These are phyloP conservation scores for Leucania comma DNA, from an alignment of 2,888 invertebrate genomes.

Conservation along the genomic window DNA sequence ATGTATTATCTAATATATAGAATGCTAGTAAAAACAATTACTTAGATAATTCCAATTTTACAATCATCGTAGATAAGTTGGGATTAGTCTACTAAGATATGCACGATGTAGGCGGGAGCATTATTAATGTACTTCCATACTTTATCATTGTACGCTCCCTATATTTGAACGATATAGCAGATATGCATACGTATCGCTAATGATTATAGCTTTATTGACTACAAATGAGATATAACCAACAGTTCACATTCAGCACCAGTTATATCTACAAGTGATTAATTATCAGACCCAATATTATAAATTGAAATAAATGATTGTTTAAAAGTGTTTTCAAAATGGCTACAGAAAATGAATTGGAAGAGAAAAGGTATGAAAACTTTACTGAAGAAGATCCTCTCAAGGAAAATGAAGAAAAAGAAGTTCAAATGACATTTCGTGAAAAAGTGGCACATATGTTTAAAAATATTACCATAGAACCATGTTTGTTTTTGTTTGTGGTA, in stretches of 20 bases:
- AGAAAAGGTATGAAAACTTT: slow-evolving; percentile 37
- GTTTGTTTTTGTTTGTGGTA: slow-evolving; percentile 75
- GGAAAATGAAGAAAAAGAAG: slow-evolving; percentile 46
- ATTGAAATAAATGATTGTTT: slow-evolving; percentile 26
- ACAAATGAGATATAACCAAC: slow-evolving; percentile 40
- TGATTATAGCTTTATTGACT: slow-evolving; percentile 50
- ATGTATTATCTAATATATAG: background rate
- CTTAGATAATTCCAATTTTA: slow-evolving; percentile 31
- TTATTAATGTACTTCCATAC: slow-evolving; percentile 29
- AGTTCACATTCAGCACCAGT: slow-evolving; percentile 39
- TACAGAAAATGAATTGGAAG: slow-evolving; percentile 20
- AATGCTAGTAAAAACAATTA: background rate
- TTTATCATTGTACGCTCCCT: slow-evolving; percentile 35
- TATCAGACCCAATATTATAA: slow-evolving; percentile 1
- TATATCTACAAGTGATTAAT: slow-evolving; percentile 46
- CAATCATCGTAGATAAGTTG: slow-evolving; percentile 45
- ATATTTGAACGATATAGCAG: slow-evolving; percentile 37
- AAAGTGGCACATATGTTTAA: slow-evolving; percentile 62
- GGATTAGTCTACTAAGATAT: slow-evolving; percentile 56
- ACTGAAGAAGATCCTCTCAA: slow-evolving; percentile 58
- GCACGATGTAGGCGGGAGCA: slow-evolving; percentile 15
- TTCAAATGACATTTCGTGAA: slow-evolving; percentile 67
- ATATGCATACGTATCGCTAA: slow-evolving; percentile 50
- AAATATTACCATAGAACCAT: slow-evolving; percentile 82
- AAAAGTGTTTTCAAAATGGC: slow-evolving; percentile 49